A percentile compares a stretch with the other conserved stretches of the same genome.
Conservation (phyloP, 2,113 vertebrate species). For the Bostrychus sinensis region DNA sequence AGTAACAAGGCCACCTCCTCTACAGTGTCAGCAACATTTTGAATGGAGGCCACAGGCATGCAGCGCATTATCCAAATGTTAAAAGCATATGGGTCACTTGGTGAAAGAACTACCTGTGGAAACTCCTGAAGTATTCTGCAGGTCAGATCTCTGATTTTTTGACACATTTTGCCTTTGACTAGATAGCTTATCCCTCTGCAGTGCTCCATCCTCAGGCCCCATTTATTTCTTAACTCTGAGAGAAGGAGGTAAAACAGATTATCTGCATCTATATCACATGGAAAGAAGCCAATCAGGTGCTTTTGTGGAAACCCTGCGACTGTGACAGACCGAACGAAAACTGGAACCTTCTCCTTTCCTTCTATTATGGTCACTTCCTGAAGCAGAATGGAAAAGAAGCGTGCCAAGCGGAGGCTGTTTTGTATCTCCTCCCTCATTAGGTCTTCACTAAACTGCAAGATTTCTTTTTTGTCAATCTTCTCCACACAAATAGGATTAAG, state of each 20-base stretch:
- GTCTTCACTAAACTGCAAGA: conserved; percentile 89
- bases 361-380: conserved; percentile 89
- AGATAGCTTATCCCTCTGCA: conserved; percentile 84
- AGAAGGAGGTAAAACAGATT: conserved; percentile 88
- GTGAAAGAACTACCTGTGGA: conserved; percentile 80
- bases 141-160: conserved; percentile 80
- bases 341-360: conserved; percentile 89
- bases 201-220: conserved; percentile 95
- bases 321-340: conserved; percentile 90
- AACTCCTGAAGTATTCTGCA: conserved; percentile 79
- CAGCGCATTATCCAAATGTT: conserved; percentile 84
- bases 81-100: conserved; percentile 82
- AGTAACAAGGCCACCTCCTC: conserved; percentile 78
- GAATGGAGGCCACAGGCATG: conserved; percentile 79
- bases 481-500: conserved; percentile 73
- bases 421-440: conserved; percentile 91
- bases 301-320: conserved; percentile 90
- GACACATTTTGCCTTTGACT: conserved; percentile 76
- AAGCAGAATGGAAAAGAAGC: conserved; percentile 93
- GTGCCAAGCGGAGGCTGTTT: conserved; percentile 82
- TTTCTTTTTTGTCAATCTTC: conserved; percentile 88
- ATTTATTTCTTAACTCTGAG: conserved; percentile 88
- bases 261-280: conserved; percentile 86
- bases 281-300: conserved; percentile 91
- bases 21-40: conserved; percentile 77